Evolutionary conservation across 2,888 invertebrate species (phyloP), one percentile per base, ranked within the genome.

Genomic region (Drosophila helvetica): DNA sequence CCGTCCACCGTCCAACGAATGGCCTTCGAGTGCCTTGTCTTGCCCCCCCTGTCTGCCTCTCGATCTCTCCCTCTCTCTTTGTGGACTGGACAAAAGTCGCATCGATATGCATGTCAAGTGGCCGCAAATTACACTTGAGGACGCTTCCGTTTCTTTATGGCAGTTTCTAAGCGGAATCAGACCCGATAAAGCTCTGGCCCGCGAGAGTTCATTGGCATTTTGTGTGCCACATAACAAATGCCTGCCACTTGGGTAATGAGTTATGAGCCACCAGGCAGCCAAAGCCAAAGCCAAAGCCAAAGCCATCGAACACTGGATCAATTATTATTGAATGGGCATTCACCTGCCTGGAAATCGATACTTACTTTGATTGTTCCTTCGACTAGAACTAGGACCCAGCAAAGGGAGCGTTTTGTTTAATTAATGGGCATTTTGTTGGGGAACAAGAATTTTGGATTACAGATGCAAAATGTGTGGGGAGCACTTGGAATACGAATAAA

Each of bases 211-310:
- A 83, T 84, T 83, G 83, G 77, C 82, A 83, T 72, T 77, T 71
- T 83, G 86, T 83, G 86, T 83, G 86, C 83, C 86, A 84, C 84
- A 86, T 84, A 84, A 71, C 86, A 78, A 80, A 78, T 67, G 84
- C 63, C 75, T 55, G 75, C 52, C 72, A 79, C 78, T 78, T 76
- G 71, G 38, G 65, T 76, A 75, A 66, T 84, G 79, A 83, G 61
- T 86, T 83, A 83, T 83, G 80, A 74, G 72, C 78, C 77, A 51
- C 65, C 70, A n/a, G 75, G 72, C 75, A 63, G 66, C 59, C 67
- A 80, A 66, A 33, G 63, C 53, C 56, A 52, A 19, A 19, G 19
- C 19, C 19, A 19, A 2, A 19, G 19, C 67, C 67, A 80, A 64
- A 38, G 63, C 53, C 56, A 52, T 51, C 22, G 48, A 42, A 50